Conservation (phyloP, 2,797 vertebrate genomes). For the Numenius phaeopus region DNA sequence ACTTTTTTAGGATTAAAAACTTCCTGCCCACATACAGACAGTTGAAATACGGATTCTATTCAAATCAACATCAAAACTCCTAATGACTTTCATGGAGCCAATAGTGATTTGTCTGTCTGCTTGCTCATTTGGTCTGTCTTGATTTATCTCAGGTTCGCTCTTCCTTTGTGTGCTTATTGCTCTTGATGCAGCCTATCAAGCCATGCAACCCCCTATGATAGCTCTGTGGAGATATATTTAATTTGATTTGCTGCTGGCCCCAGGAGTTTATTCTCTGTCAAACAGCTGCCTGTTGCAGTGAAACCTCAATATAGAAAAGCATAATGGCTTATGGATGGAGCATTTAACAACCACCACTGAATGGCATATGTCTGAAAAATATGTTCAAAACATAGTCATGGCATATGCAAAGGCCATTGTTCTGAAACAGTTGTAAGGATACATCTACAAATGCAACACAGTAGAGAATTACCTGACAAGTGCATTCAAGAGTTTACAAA, state of each 20-base stretch:
- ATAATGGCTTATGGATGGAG: constrained; percentile 55
- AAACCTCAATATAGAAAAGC: constrained; percentile 13
- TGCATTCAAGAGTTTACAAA: neutral
- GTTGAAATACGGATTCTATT: neutral
- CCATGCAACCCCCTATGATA: constrained; percentile 30
- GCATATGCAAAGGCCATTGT: neutral
- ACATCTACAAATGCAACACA: neutral
- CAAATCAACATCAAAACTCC: constrained; percentile 1
- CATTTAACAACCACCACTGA: constrained; percentile 49
- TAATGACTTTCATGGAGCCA: constrained; percentile 21
- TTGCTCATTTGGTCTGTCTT: constrained; percentile 48
- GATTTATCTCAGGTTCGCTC: constrained; percentile 62
- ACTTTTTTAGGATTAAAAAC: constrained; percentile 37
- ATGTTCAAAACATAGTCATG: neutral
- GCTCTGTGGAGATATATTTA: constrained; percentile 68
- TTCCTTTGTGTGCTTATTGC: constrained; percentile 54
- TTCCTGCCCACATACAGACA: neutral
- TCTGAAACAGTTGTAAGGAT: neutral
- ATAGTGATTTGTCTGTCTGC: constrained; percentile 54
- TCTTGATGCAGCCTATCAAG: constrained; percentile 52
- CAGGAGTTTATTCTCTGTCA: constrained; percentile 65
- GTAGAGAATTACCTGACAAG: neutral
- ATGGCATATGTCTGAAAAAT: constrained; percentile 57
- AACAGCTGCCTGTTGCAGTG: constrained; percentile 63
- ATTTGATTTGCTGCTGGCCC: constrained; percentile 71